Percentiles rank a stretch among this genome's conserved stretches.
Conservation (phyloP, 2,113 vertebrate species). For the Papio anubis region DNA sequence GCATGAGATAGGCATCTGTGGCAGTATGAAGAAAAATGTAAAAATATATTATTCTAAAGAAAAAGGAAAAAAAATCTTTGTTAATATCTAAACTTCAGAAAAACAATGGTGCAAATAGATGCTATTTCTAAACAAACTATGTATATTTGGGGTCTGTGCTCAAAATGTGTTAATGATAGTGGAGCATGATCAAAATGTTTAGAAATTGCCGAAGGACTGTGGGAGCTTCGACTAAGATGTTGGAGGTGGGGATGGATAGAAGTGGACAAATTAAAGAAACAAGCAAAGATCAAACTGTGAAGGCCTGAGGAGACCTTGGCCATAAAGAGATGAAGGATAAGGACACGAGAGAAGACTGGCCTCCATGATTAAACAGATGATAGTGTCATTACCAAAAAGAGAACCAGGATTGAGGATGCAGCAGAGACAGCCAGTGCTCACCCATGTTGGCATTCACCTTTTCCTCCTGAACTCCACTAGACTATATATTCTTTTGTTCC, state of each 20-base stretch:
- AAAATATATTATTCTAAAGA: background rate
- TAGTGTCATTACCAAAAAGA: background rate
- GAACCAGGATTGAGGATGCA: background rate
- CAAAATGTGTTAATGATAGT: background rate
- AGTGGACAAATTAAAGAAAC: background rate
- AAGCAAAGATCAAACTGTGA: background rate
- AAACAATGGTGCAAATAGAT: background rate
- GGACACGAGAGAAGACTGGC: background rate
- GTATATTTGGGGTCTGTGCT: background rate
- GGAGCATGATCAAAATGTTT: background rate
- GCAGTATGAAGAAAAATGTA: background rate
- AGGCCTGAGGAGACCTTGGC: background rate
- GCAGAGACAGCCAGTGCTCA: background rate
- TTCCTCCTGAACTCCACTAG: background rate
- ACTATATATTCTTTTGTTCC: background rate
- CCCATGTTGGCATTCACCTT: background rate
- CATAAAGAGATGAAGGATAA: background rate
- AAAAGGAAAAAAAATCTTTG: background rate
- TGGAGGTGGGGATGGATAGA: background rate
- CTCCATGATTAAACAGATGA: background rate
- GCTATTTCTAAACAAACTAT: constrained; percentile 33
- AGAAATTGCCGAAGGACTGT: background rate
- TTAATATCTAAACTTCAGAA: background rate
- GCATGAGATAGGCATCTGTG: background rate
- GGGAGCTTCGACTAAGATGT: background rate